phyloP scores from a whole-genome alignment of 1,140 invertebrate species.

The Eufriesea mexicana region DNA sequence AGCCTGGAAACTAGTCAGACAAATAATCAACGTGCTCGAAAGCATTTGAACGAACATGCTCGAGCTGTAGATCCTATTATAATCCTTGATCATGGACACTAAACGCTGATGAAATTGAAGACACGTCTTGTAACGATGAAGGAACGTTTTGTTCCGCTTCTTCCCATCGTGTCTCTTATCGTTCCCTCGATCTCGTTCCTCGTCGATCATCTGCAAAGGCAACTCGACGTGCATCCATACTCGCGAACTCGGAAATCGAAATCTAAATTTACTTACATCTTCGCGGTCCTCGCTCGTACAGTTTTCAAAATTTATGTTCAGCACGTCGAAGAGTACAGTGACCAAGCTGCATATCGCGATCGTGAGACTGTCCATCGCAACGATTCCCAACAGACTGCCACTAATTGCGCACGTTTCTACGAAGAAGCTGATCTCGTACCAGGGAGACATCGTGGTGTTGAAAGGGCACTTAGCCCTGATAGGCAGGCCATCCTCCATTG shows the following conservation, averaged over 20 bases:
- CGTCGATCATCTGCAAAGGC: neutral
- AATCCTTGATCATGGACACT: slow-evolving; percentile 52
- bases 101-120: slow-evolving; percentile 66
- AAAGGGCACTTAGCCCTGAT: slow-evolving; percentile 69
- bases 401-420: slow-evolving; percentile 57
- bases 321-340: slow-evolving; percentile 48
- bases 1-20: slow-evolving; percentile 69
- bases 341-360: slow-evolving; percentile 40
- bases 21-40: slow-evolving; percentile 69
- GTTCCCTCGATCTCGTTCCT: neutral
- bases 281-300: slow-evolving; percentile 14
- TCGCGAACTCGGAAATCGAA: too few relatives aligned
- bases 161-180: too few relatives aligned
- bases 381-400: slow-evolving; percentile 55
- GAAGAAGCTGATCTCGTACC: slow-evolving; percentile 50
- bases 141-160: slow-evolving; percentile 33
- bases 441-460: slow-evolving; percentile 51
- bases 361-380: slow-evolving; percentile 57
- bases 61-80: slow-evolving; percentile 64
- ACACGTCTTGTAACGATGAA: slow-evolving; percentile 48
- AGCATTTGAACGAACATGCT: slow-evolving; percentile 68
- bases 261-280: neutral
- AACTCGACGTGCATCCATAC: too few relatives aligned
- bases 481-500: slow-evolving; percentile 62
- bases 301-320: slow-evolving; percentile 57